These are phyloP conservation scores for Saccostrea cuccullata DNA, from an alignment of 1,140 invertebrate genomes.

Conservation along the genomic window DNA sequence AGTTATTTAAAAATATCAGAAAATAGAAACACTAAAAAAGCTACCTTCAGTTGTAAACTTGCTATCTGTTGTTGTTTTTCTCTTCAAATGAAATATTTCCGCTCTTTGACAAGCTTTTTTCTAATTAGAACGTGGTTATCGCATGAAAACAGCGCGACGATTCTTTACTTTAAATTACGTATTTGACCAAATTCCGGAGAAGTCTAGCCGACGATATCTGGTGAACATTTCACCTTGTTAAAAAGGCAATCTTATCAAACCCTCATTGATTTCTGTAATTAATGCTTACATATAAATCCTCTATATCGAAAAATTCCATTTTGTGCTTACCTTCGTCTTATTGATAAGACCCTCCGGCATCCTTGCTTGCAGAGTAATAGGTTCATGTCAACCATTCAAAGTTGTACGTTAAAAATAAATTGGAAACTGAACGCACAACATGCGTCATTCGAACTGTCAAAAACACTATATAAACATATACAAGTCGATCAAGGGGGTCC, in stretches of 20 bases:
- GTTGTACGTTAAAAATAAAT: not conserved
- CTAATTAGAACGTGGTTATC: not conserved
- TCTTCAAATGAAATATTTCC: not conserved
- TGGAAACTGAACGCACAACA: not conserved
- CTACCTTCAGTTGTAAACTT: not conserved
- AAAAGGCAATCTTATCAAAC: constrained; percentile 1
- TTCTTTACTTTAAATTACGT: not conserved
- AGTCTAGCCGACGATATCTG: not conserved
- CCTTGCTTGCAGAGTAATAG: not conserved
- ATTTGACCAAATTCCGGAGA: not conserved
- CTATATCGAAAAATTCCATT: not conserved
- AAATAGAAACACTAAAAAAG: not conserved
- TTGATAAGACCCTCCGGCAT: not conserved
- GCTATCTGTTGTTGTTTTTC: not conserved
- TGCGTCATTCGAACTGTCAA: not conserved
- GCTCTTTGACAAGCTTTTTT: not conserved
- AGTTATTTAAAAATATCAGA: too few species aligned
- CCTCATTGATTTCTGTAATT: constrained; percentile 1
- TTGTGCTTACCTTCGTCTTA: not conserved
- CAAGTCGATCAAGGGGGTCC: too few species aligned
- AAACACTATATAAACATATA: not conserved
- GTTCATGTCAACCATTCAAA: not conserved
- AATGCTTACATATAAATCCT: not conserved
- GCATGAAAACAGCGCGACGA: not conserved
- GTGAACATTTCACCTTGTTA: not conserved